Evolutionary conservation across 2,888 invertebrate species (phyloP), one percentile per base, ranked within the genome.

Genomic region (Rugalucina vietnamica): DNA sequence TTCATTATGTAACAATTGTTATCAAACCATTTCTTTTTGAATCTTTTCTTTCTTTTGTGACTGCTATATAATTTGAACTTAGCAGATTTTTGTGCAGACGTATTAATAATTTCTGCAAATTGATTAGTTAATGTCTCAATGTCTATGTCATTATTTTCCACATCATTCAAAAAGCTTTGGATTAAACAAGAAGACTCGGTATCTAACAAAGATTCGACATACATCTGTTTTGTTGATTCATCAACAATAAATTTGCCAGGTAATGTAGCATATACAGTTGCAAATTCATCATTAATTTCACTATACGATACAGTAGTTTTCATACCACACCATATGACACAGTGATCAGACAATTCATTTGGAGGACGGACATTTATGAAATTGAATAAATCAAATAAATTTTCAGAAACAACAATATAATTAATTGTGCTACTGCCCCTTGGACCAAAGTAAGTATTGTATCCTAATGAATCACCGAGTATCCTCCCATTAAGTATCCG

Each of bases 371-470:
- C 65, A 65, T 65, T 65, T 18, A 65, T 65, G 4, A 65, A 3
- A 60, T 27, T 29, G 29, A 60, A 60, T 4, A 3, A 3, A 60
- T 60, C 5, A 60, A 65, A 65, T 34, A 65, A 34, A 34, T 65
- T 21, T 34, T 65, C 65, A 18, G 34, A 65, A 34, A 65, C 65
- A 12, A 65, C 21, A 34, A 65, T 2, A 34, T 65, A 65, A 65
- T 65, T 18, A 34, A 65, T 65, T 12, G 65, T 65, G 34, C 65
- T 65, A 34, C 34, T 65, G 14, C 65, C 65, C 12, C 65, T 32
- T 18, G 65, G 65, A 65, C 65, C 32, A 65, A 65, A 65, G 34
- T 65, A 65, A 34, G 65, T 65, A 65, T 65, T 65, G 18, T 65
- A 32, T 18, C 65, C 65, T 14, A 65, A 8, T 10, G 34, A 65